Evolutionary conservation across 1,140 invertebrate species (phyloP).

Genomic region (Neuroterus valhalla): DNA sequence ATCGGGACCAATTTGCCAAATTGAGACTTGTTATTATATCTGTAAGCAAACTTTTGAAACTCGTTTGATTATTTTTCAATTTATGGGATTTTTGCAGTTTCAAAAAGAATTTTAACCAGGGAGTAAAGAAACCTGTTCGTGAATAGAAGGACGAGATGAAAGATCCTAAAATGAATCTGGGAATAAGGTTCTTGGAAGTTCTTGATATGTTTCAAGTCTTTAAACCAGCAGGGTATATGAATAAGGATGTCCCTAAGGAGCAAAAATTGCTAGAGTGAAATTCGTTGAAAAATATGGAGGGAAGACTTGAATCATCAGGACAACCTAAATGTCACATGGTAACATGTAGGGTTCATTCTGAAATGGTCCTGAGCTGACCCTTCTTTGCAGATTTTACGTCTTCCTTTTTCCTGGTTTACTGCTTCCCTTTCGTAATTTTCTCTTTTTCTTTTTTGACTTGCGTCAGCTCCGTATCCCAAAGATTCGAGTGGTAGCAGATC

Average conservation of each 20-base stretch:
- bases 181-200: constrained; percentile 17
- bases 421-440: background rate
- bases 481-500: constrained; percentile 17
- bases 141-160: background rate
- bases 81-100: background rate
- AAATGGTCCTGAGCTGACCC: background rate
- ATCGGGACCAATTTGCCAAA: background rate
- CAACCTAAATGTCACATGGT: background rate
- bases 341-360: background rate
- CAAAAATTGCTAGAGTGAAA: background rate
- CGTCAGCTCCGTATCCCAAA: background rate
- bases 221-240: background rate
- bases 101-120: background rate
- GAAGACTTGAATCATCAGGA: background rate
- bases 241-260: background rate
- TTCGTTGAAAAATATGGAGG: background rate
- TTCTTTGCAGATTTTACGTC: background rate
- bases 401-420: background rate
- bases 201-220: constrained; percentile 5
- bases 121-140: constrained; percentile 1
- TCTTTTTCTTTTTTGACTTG: background rate
- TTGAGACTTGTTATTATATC: background rate
- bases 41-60: background rate
- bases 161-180: constrained; percentile 10
- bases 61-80: background rate